Base-by-base conservation (phyloP, 2,888 invertebrate genomes). In the Brachylomia viminalis region DNA sequence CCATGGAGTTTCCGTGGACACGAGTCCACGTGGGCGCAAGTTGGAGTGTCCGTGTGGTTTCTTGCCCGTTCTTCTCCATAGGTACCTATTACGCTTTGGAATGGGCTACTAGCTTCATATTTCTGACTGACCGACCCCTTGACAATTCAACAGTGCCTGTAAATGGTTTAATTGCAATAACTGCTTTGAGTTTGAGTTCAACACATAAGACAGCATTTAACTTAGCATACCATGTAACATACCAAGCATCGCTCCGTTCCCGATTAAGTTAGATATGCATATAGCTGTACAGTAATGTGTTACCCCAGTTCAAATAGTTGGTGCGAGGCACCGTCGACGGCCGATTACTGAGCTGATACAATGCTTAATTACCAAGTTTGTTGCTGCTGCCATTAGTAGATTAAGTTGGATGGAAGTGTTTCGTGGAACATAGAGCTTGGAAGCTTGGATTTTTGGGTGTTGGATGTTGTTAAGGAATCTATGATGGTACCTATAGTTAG, bases 311-410 rank as follows among this genome's bases (percentile, higher is more conserved):
- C 62, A 75, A 72, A 80, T 45, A 75, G 74, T 79, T 79, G 85
- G 88, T 88, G 49, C 88, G 82, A 83, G 83, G 87, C 79, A 85
- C 87, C 72, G 79, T 69, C 84, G 42, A 62, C 86, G 52, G 68
- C 75, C 73, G 82, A 83, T 87, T 83, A 82, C 67, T 27, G 11
- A 33, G 56, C 66, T 68, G 87, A 83, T 88, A 86, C 68, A 75
- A 47, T 52, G 62, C 82, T 83, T 86, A 88, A 88, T 87, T 86
- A 84, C 75, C 38, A 77, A 82, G 73, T 82, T 70, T 15, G 49
- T 72, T 74, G 59, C 56, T 49, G 27, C 20, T 69, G 1, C 69
- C 47, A 49, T 82, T 59, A 59, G 27, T 49, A 69, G 69, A 64
- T 69, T 67, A 76, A 54, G 49, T 82, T 77, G 20, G 33, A 54